Base-by-base conservation (phyloP, 2,888 invertebrate species). In the Fissipunctia ypsillon region DNA sequence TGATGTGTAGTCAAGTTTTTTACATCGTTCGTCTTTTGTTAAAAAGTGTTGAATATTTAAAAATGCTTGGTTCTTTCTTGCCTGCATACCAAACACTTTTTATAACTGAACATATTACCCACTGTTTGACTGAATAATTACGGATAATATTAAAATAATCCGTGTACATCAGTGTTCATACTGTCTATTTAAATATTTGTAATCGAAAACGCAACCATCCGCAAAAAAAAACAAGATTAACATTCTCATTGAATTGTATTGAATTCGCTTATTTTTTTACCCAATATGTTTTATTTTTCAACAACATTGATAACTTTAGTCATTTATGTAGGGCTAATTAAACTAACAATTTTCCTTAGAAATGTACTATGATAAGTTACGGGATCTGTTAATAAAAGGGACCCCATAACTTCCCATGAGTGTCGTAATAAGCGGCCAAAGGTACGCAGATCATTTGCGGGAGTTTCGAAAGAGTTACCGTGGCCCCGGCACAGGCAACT, bases 361-460 rank as follows among this genome's bases (percentile, higher is more conserved):
- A 75, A 76, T 69, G 19, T 69, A 10, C 31, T 52, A 64, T 63
- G 63, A 59, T 64, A 71, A 64, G 78, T 78, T 64, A 76, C 3
- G 45, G 71, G 45, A 64, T 59, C 59, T 31, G 38, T 65, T 72
- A 64, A 31, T 76, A 71, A 76, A 64, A 71, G 78, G 63, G 52
- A n/a, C 31, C 38, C 31, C 25, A 38, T 71, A 19, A 54, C 71
- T 71, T 52, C 76, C 78, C 64, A 48, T 41, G 72, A 72, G 78
- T 54, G 45, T 64, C 76, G 45, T 78, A 59, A 45, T 41, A 45
- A 52, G 50, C 35, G 45, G 1, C 63, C 45, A 67, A 43, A 10
- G 50, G 38, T 54, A 38, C 12, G 50, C n/a, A n/a, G n/a, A n/a
- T n/a, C n/a, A n/a, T n/a, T n/a, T n/a, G n/a, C n/a, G n/a, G n/a